phyloP scores from a whole-genome alignment of 1,140 invertebrate genomes.

The Campodea augens region DNA sequence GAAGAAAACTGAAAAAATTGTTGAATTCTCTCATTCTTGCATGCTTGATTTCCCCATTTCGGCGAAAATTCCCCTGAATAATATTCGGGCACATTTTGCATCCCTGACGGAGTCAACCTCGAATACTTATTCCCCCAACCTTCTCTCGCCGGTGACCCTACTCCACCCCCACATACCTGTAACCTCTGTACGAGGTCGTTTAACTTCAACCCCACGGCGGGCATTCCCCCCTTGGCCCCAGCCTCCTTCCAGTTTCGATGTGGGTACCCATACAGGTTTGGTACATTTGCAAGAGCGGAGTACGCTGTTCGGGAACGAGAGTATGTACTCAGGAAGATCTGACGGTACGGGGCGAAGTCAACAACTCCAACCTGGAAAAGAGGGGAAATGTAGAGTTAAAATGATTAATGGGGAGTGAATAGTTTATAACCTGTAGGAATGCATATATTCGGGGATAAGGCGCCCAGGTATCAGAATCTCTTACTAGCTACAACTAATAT shows the following conservation, averaged over 20 bases:
- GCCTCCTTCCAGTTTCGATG: conserved; percentile 80
- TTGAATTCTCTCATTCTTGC: too few relatives aligned
- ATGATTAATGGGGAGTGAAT: too few relatives aligned
- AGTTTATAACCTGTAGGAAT: too few relatives aligned
- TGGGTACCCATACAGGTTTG: conserved; percentile 60
- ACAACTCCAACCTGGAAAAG: conserved; percentile 60
- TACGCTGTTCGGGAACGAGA: conserved; percentile 53
- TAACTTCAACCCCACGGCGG: conserved; percentile 57
- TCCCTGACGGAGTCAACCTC: not conserved
- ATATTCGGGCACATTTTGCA: too few relatives aligned
- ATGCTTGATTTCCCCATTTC: too few relatives aligned
- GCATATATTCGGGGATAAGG: too few relatives aligned
- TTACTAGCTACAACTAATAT: too few relatives aligned
- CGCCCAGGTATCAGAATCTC: too few relatives aligned
- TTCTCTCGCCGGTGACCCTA: not conserved
- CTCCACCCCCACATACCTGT: conserved; percentile 28
- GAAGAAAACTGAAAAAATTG: too few relatives aligned
- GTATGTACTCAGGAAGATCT: conserved; percentile 59
- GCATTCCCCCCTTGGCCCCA: conserved; percentile 52
- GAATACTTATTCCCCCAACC: conserved; percentile 5
- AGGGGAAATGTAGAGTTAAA: too few relatives aligned
- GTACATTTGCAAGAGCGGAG: conserved; percentile 51
- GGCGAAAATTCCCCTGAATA: too few relatives aligned
- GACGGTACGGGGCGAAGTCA: conserved; percentile 68
- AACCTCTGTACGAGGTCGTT: conserved; percentile 58